phyloP scores from a whole-genome alignment of 2,797 vertebrate species.

The Champsocephalus gunnari region DNA sequence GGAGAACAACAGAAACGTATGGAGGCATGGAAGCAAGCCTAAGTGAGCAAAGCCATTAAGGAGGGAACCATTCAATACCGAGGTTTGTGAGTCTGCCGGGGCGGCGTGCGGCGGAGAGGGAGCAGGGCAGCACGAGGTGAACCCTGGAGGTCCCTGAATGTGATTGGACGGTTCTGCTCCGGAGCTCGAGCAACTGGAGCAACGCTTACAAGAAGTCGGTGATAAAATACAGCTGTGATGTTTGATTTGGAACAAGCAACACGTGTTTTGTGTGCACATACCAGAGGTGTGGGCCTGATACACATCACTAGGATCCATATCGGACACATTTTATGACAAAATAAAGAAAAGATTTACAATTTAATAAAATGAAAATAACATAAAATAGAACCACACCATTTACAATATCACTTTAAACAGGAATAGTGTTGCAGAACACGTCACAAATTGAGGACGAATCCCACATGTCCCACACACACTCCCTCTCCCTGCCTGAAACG shows the following conservation, averaged over 20 bases:
- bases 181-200: conserved; percentile 9
- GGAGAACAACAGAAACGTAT: conserved; percentile 80
- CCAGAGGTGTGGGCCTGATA: no score
- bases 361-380: no score
- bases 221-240: not conserved
- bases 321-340: no score
- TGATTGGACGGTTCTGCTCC: conserved; percentile 45
- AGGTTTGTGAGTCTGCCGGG: conserved; percentile 71
- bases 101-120: conserved; percentile 37
- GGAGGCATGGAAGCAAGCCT: conserved; percentile 69
- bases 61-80: conserved; percentile 76
- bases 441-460: no score
- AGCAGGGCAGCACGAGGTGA: conserved; percentile 25
- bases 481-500: no score
- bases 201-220: conserved; percentile 2
- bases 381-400: no score
- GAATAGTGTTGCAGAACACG: no score
- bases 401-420: no score
- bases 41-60: conserved; percentile 78
- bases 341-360: no score
- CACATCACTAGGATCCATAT: no score
- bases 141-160: conserved; percentile 41
- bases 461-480: no score
- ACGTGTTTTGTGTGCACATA: not conserved
- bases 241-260: not conserved